phyloP scores from a whole-genome alignment of 2,888 invertebrate species.

The Chloroclystis v-ata region DNA sequence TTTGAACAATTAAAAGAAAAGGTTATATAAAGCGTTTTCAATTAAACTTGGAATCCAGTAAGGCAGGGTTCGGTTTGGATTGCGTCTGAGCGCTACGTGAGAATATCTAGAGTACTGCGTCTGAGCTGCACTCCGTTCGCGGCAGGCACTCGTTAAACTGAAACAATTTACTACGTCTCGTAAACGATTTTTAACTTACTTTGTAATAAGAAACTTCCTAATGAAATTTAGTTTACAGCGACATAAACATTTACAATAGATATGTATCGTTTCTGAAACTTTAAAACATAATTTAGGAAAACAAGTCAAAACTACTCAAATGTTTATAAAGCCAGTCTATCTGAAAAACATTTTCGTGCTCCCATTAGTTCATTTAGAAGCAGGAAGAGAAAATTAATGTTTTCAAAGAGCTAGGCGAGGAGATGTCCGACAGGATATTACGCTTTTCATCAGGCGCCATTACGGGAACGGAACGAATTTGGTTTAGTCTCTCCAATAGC shows the following conservation, averaged over 20 bases:
- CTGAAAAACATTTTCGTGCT: constrained; percentile 28
- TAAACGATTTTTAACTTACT: constrained; percentile 33
- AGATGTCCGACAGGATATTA: constrained; percentile 53
- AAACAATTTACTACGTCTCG: constrained; percentile 53
- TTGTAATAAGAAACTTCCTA: constrained; percentile 16
- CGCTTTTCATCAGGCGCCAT: constrained; percentile 57
- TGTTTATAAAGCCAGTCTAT: constrained; percentile 20
- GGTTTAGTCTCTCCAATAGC: constrained; percentile 32
- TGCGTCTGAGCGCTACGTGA: constrained; percentile 50
- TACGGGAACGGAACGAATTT: constrained; percentile 37
- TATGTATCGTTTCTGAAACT: neutral
- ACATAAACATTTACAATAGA: neutral
- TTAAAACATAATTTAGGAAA: constrained; percentile 9
- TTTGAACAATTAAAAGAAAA: constrained; percentile 63
- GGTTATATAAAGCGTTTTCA: constrained; percentile 65
- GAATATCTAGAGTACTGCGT: constrained; percentile 54
- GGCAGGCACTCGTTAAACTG: constrained; percentile 57
- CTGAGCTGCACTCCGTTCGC: constrained; percentile 41
- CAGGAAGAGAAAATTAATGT: constrained; percentile 59
- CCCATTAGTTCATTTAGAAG: constrained; percentile 50
- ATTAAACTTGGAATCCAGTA: constrained; percentile 67
- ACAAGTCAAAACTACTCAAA: constrained; percentile 18
- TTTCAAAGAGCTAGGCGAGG: constrained; percentile 50
- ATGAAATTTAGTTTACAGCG: neutral
- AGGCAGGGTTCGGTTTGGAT: constrained; percentile 48